Percentiles rank a stretch among this genome's conserved stretches.
These are phyloP conservation scores for Phrynocephalus guinanensis DNA, from an alignment of 2,797 vertebrate genomes.

Conservation along the genomic window DNA sequence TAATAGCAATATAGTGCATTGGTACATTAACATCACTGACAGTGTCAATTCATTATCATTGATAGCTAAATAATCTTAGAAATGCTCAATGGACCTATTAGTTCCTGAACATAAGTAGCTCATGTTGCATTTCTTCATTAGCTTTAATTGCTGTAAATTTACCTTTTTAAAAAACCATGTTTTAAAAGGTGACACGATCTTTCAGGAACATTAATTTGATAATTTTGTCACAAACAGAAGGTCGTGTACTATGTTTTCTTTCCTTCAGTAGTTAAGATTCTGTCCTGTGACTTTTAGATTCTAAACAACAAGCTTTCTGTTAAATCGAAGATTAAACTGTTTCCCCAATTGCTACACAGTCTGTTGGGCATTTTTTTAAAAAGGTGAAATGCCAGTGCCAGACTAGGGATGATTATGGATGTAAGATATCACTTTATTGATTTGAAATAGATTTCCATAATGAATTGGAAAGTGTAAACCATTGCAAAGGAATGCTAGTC, in stretches of 20 bases:
- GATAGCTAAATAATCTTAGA: conserved; percentile 83
- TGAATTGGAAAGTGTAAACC: conserved; percentile 11
- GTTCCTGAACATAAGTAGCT: conserved; percentile 85
- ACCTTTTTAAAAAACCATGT: conserved; percentile 83
- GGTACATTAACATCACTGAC: conserved; percentile 79
- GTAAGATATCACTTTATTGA: conserved; percentile 41
- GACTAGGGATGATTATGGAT: conserved; percentile 17
- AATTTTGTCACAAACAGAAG: conserved; percentile 85
- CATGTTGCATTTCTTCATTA: conserved; percentile 87
- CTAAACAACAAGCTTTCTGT: conserved; percentile 66
- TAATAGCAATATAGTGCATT: conserved; percentile 69
- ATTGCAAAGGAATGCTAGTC: not conserved
- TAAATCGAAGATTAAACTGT: conserved; percentile 66
- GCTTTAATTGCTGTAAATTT: conserved; percentile 86
- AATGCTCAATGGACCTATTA: conserved; percentile 85
- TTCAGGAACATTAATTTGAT: conserved; percentile 84
- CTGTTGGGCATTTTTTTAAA: conserved; percentile 50
- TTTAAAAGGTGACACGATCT: conserved; percentile 85
- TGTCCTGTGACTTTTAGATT: conserved; percentile 70
- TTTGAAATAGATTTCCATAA: conserved; percentile 2
- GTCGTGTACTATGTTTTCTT: conserved; percentile 78
- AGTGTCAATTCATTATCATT: conserved; percentile 84
- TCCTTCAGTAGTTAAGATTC: conserved; percentile 72
- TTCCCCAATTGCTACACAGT: conserved; percentile 67
- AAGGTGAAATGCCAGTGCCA: conserved; percentile 67